Conservation (phyloP, 2,888 invertebrate genomes). For the Gymnosoma rotundatum region DNA sequence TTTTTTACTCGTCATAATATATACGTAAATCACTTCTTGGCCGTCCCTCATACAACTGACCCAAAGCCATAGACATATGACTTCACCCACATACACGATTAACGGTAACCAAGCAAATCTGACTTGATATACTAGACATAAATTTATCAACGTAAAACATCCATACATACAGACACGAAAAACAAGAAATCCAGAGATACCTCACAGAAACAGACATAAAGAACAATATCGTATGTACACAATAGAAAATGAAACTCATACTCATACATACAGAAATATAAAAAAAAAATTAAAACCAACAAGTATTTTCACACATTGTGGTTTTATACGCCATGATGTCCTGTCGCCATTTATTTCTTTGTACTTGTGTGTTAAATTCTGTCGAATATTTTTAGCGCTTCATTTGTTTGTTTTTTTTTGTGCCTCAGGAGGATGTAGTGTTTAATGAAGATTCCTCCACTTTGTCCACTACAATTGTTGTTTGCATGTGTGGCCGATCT, state of each 20-base stretch:
- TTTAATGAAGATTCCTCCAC: slow-evolving; percentile 55
- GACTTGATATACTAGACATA: slow-evolving; percentile 24
- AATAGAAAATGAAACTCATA: not conserved
- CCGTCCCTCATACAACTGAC: not conserved
- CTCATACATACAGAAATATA: not conserved
- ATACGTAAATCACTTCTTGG: too few relatives aligned
- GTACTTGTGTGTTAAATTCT: slow-evolving; percentile 36
- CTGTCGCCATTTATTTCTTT: slow-evolving; percentile 64
- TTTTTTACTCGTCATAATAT: too few relatives aligned
- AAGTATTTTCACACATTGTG: slow-evolving; percentile 67
- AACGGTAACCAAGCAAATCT: slow-evolving; percentile 49
- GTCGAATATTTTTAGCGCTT: slow-evolving; percentile 33
- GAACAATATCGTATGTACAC: not conserved
- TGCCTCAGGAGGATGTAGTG: slow-evolving; percentile 3
- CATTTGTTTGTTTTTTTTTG: not conserved
- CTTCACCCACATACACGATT: slow-evolving; percentile 19
- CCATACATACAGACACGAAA: slow-evolving; percentile 28
- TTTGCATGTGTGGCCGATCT: slow-evolving; percentile 55
- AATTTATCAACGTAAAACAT: slow-evolving; percentile 12
- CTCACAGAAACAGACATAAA: slow-evolving; percentile 17
- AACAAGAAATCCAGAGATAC: slow-evolving; percentile 51
- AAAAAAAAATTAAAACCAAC: slow-evolving; percentile 31
- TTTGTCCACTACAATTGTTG: slow-evolving; percentile 57
- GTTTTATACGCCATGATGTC: slow-evolving; percentile 68
- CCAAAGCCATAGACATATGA: slow-evolving; percentile 14